Evolutionary conservation across 2,888 invertebrate species (phyloP), one percentile per base, ranked within the genome.

Genomic region (Conistra vaccinii): DNA sequence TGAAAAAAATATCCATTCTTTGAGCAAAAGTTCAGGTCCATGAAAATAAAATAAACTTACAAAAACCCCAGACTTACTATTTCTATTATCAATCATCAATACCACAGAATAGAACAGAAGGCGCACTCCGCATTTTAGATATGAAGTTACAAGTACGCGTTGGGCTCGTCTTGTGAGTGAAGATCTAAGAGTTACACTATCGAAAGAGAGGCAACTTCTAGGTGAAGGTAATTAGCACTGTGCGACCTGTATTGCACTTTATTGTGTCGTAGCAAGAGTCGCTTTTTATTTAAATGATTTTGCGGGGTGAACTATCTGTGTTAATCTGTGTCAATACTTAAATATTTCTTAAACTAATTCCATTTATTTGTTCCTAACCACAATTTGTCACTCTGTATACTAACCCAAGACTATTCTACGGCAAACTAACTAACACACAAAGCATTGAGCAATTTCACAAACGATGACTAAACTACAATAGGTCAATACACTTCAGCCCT

Each of bases 401-500:
- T 45, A 65, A 69, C 55, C 62, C 72, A 71, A 68, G 70, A 55
- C 68, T 76, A 67, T 2, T 72, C 82, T 84, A 84, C 73, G 84
- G 82, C 83, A 73, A 66, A 76, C 45, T 67, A 78, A 60, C 26
- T 78, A 48, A 66, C 32, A 53, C 29, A 69, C 26, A 39, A 58
- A 65, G 23, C 53, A 66, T 85, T 85, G 84, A 85, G 85, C 84
- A 79, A 85, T 42, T 61, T 48, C 39, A 73, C 12, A 69, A 53
- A 74, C 10, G 2, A 66, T n/a, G 1, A n/a, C 60, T 68, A 29
- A 60, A 51, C 20, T 71, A 78, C 45, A 71, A n/a, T 0, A 35
- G 10, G 0, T 1, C 0, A 51, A 23, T 1, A 32, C 23, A 3
- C 0, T 1, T 96, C 97, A 98, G 83, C 98, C 98, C 94, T 98